A percentile compares a stretch with the other conserved stretches of the same genome.
phyloP scores from a whole-genome alignment of 1,140 invertebrate species.

The Latrodectus geometricus region DNA sequence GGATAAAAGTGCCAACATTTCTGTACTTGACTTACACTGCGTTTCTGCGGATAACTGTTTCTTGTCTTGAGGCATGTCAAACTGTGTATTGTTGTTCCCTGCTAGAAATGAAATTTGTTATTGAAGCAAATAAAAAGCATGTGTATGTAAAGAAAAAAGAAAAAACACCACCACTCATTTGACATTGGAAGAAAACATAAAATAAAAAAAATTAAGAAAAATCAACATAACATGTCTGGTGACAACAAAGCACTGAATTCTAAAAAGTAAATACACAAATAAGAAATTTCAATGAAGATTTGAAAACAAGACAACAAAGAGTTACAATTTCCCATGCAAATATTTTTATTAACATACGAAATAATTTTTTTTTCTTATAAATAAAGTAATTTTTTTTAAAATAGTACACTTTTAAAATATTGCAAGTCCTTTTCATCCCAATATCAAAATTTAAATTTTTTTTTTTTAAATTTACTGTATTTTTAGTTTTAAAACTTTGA shows the following conservation, averaged over 20 bases:
- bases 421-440: no score
- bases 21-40: slow-evolving; percentile 58
- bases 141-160: neutral
- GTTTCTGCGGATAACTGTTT: slow-evolving; percentile 61
- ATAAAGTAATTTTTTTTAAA: no score
- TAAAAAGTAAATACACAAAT: neutral
- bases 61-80: slow-evolving; percentile 59
- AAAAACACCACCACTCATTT: slow-evolving; percentile 33
- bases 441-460: no score
- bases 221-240: slow-evolving; percentile 20
- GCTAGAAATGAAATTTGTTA: slow-evolving; percentile 61
- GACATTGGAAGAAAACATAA: neutral
- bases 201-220: neutral
- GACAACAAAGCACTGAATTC: slow-evolving; percentile 35
- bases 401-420: no score
- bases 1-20: slow-evolving; percentile 58
- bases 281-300: neutral
- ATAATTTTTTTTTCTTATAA: no score
- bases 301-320: neutral
- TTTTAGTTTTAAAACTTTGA: no score
- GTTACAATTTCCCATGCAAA: neutral
- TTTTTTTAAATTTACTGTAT: no score
- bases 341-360: neutral
- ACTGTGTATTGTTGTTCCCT: slow-evolving; percentile 62
- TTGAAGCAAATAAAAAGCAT: slow-evolving; percentile 45